Base-by-base conservation (phyloP, 2,888 invertebrate genomes). In the Theretra japonica region DNA sequence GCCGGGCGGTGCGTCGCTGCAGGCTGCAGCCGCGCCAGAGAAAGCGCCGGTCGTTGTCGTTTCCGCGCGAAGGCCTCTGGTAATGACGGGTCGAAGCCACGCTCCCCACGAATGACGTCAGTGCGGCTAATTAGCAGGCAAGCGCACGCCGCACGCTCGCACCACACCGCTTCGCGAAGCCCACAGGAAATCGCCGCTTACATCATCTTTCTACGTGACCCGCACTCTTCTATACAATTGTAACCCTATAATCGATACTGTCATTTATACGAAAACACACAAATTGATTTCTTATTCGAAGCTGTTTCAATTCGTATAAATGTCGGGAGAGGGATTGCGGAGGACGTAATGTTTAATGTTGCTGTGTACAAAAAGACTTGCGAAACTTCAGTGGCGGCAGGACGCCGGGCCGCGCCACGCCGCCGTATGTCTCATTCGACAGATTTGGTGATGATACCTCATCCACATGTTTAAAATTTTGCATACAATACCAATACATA, bases 1-100 rank as follows among this genome's bases (percentile, higher is more conserved):
- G 78, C 79, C 78, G 76, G 74, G 73, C 84, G 83, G 81, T 76
- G 79, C 79, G 80, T 82, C 78, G 78, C 75, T 83, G 84, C 82
- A 83, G 85, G 78, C 75, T 83, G 84, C 82, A 82, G 85, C 81
- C 80, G 79, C 79, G 83, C 80, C 86, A 89, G 90, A 90, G 93
- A 94, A 93, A 93, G 91, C 92, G 84, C 79, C 91, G 93, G 93
- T 91, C 93, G 90, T 93, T 92, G 93, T 93, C 92, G 90, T 93
- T 93, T 93, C 91, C 93, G 91, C 94, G 90, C 91, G 90, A 92
- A 85, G 91, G 93, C 91, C 82, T 83, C 84, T 86, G 78, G 85
- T 94, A 93, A 93, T 92, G 88, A 89, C 89, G 82, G 85, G 80
- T 79, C 78, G 82, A 78, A 84, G 87, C 83, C 83, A 83, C 83